phyloP scores from a whole-genome alignment of 2,797 vertebrate genomes.

The Nasua narica region DNA sequence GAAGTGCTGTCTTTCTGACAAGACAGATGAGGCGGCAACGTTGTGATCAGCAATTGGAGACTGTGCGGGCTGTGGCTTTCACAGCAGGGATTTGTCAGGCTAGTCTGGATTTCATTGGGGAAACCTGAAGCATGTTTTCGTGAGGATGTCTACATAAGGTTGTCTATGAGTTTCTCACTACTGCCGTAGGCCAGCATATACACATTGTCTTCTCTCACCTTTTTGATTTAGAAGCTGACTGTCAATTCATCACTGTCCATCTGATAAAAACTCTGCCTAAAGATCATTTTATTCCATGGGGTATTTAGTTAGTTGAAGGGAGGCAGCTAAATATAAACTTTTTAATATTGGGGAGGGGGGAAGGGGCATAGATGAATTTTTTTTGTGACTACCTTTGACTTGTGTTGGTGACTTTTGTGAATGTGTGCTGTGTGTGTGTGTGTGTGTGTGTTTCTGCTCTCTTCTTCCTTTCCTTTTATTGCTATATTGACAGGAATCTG shows the following conservation, averaged over 20 bases:
- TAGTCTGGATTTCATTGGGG: background rate
- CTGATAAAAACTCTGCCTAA: conserved; percentile 32
- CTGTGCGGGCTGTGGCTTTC: background rate
- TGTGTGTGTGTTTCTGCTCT: background rate
- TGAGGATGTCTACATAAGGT: background rate
- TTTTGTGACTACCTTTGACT: background rate
- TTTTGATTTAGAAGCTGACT: conserved; percentile 11
- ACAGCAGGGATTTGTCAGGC: conserved; percentile 46
- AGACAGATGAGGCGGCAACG: background rate
- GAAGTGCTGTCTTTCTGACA: conserved; percentile 50
- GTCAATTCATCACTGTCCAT: background rate
- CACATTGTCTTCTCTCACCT: background rate
- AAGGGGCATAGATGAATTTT: background rate
- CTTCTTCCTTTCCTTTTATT: background rate
- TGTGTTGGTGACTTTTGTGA: background rate
- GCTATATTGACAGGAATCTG: background rate
- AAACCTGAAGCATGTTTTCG: background rate
- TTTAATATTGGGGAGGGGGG: background rate
- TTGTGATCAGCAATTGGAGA: background rate
- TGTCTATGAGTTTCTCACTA: background rate
- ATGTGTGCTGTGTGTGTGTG: background rate
- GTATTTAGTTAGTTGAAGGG: conserved; percentile 43
- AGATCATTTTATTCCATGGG: background rate
- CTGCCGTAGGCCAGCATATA: background rate
- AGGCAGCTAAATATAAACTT: conserved; percentile 50